phyloP scores from a whole-genome alignment of 2,888 invertebrate species.

The Lathronympha strigana region DNA sequence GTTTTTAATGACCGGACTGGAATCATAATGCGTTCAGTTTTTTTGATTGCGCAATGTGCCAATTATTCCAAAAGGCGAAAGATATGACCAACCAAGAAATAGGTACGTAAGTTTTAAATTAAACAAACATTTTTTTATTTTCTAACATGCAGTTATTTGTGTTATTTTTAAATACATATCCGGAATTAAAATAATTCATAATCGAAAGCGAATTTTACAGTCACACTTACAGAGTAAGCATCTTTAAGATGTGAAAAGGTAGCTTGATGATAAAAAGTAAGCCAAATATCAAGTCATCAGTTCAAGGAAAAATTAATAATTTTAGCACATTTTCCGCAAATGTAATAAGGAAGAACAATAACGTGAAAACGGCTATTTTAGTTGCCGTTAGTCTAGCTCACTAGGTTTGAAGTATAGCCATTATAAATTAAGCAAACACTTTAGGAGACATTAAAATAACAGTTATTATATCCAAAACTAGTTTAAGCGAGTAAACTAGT shows the following conservation, averaged over 20 bases:
- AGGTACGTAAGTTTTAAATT: background rate
- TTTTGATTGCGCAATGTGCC: conserved; percentile 17
- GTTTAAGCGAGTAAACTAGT: conserved; percentile 18
- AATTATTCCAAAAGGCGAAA: conserved; percentile 8
- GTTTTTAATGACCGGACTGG: conserved; percentile 61
- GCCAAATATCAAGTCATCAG: conserved; percentile 10
- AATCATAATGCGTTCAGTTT: conserved; percentile 49
- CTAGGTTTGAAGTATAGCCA: conserved; percentile 20
- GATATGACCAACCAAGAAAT: background rate
- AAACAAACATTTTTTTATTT: background rate
- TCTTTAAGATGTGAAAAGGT: conserved; percentile 16
- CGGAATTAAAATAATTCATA: no score
- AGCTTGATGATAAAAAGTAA: conserved; percentile 11
- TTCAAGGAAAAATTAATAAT: conserved; percentile 31
- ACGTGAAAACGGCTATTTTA: conserved; percentile 8
- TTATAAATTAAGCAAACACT: conserved; percentile 35
- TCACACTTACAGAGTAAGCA: no score
- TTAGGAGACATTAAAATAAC: conserved; percentile 26
- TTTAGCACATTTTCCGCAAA: conserved; percentile 28
- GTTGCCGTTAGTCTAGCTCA: conserved; percentile 27
- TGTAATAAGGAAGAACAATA: conserved; percentile 34
- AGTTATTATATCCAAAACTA: conserved; percentile 24
- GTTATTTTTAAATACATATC: no score
- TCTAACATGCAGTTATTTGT: no score
- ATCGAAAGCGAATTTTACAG: no score